These are phyloP conservation scores for Jacana jacana DNA, from an alignment of 2,113 vertebrate genomes.

Conservation along the genomic window DNA sequence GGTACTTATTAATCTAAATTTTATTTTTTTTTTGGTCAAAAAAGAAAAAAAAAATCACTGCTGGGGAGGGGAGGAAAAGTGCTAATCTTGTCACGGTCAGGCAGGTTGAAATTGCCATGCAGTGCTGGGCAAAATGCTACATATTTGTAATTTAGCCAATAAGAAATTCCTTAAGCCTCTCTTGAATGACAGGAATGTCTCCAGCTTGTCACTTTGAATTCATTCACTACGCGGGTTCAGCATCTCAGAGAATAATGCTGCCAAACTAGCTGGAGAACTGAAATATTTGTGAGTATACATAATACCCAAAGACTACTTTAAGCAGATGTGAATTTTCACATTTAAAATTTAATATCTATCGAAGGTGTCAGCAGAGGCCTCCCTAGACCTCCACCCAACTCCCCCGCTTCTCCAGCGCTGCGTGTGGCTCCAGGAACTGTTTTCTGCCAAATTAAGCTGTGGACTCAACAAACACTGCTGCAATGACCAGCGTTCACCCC, in stretches of 20 bases:
- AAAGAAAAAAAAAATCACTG: neutral
- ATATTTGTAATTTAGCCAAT: constrained; percentile 88
- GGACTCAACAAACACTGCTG: neutral
- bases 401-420: neutral
- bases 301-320: constrained; percentile 42
- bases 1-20: constrained; percentile 89
- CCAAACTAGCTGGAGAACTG: constrained; percentile 46
- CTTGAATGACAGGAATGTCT: constrained; percentile 83
- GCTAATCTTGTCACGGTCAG: constrained; percentile 87
- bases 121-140: constrained; percentile 82
- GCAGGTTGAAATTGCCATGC: constrained; percentile 81
- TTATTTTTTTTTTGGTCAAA: neutral
- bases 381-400: neutral
- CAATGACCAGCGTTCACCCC: neutral
- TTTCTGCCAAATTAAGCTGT: neutral
- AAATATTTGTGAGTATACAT: constrained; percentile 6
- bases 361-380: neutral
- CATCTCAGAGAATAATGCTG: constrained; percentile 71
- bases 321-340: constrained; percentile 38
- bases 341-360: neutral
- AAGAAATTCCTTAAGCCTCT: constrained; percentile 92
- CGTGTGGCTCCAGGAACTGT: neutral
- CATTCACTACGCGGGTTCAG: constrained; percentile 75
- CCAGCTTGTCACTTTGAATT: constrained; percentile 82
- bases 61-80: constrained; percentile 49